Evolutionary conservation across 2,113 vertebrate species (phyloP).

Genomic region (Pampusana beccarii): DNA sequence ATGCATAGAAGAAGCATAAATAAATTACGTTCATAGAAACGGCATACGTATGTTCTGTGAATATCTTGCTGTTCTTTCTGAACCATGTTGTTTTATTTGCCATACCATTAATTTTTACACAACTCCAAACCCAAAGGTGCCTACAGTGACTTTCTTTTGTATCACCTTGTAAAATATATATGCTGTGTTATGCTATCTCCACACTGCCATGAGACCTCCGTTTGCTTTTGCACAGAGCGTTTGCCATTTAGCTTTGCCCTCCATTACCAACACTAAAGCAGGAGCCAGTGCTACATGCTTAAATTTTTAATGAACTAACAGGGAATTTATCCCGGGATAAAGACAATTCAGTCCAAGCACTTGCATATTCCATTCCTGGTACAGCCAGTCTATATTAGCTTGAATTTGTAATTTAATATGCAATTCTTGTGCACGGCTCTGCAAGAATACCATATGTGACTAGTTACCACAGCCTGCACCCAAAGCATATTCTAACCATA

Average conservation of each 20-base stretch:
- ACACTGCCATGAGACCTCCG: neutral
- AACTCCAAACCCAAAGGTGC: neutral
- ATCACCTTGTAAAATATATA: neutral
- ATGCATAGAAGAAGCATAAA: neutral
- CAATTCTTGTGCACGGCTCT: constrained; percentile 56
- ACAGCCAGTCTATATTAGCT: constrained; percentile 7
- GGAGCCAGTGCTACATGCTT: neutral
- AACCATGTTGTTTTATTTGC: neutral
- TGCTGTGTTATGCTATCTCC: neutral
- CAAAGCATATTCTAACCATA: constrained; percentile 69
- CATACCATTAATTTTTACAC: neutral
- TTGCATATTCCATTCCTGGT: constrained; percentile 7
- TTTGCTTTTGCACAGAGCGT: neutral
- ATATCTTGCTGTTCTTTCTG: neutral
- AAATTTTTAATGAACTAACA: neutral
- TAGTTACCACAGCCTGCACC: constrained; percentile 68
- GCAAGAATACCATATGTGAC: constrained; percentile 67
- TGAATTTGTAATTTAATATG: constrained; percentile 66
- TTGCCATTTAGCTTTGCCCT: neutral
- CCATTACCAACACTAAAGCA: rapidly evolving
- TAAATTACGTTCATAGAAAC: neutral
- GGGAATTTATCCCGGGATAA: neutral
- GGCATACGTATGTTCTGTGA: neutral
- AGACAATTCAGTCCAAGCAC: neutral
- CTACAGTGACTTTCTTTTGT: neutral